These are phyloP conservation scores for Apodemus speciosus DNA, from an alignment of 2,113 vertebrate genomes.

Conservation along the genomic window DNA sequence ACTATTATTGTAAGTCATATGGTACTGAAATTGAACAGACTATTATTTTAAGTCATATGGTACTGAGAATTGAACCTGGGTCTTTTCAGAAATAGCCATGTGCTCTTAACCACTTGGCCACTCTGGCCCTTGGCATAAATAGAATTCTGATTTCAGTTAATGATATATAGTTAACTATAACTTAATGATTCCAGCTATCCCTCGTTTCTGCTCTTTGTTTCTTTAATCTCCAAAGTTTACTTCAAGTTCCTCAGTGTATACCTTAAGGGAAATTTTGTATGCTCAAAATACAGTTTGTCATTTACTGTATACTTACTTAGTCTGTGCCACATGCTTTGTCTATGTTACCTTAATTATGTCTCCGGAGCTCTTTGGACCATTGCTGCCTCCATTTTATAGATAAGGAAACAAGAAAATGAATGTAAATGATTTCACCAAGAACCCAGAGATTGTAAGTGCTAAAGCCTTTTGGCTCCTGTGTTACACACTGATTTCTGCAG, in stretches of 20 bases:
- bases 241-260: neutral
- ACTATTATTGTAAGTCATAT: neutral
- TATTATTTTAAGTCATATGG: neutral
- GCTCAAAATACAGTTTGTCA: neutral
- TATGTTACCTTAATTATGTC: neutral
- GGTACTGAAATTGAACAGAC: no score
- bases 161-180: neutral
- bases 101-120: neutral
- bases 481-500: neutral
- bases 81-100: neutral
- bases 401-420: neutral
- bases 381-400: neutral
- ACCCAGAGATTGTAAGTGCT: neutral
- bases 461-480: neutral
- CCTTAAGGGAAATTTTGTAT: constrained; percentile 3
- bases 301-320: neutral
- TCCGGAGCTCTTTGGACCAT: constrained; percentile 4
- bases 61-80: neutral
- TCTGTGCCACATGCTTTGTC: neutral
- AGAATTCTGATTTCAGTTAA: constrained; percentile 27
- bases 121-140: neutral
- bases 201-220: constrained; percentile 35
- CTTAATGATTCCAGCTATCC: neutral
- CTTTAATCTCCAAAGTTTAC: constrained; percentile 4
- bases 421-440: neutral